These are phyloP conservation scores for Cetonia aurata DNA, from an alignment of 2,888 invertebrate species.

Conservation along the genomic window DNA sequence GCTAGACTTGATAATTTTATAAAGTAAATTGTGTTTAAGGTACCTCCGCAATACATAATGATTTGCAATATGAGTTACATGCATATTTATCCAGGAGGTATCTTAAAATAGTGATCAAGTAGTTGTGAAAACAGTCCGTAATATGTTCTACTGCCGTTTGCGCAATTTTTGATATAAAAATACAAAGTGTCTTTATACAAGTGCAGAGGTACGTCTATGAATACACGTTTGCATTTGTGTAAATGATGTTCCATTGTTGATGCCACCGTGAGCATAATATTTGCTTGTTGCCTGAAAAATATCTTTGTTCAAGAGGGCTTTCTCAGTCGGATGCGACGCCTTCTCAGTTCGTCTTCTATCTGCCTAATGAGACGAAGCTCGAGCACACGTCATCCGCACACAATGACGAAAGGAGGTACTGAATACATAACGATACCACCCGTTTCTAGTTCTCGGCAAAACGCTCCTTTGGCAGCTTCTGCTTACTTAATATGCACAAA, in stretches of 20 bases:
- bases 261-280: constrained; percentile 6
- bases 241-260: constrained; percentile 17
- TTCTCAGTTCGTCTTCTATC: constrained; percentile 42
- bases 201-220: too few relatives aligned
- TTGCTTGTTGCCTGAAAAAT: constrained; percentile 24
- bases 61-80: too few relatives aligned
- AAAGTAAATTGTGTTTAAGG: too few relatives aligned
- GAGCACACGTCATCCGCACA: constrained; percentile 44
- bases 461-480: constrained; percentile 40
- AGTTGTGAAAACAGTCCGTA: background rate
- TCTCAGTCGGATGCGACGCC: constrained; percentile 31
- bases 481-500: constrained; percentile 43
- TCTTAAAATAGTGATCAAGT: background rate
- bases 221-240: background rate
- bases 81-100: too few relatives aligned
- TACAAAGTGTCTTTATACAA: background rate
- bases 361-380: constrained; percentile 45
- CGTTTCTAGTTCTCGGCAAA: constrained; percentile 35
- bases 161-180: constrained; percentile 18
- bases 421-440: constrained; percentile 44
- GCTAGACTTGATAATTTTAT: too few relatives aligned
- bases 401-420: constrained; percentile 42
- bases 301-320: constrained; percentile 32
- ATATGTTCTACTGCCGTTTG: background rate
- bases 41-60: too few relatives aligned